These are phyloP conservation scores for Clavelina lepadiformis DNA, from an alignment of 23 tunicate genomes.

Conservation along the genomic window DNA sequence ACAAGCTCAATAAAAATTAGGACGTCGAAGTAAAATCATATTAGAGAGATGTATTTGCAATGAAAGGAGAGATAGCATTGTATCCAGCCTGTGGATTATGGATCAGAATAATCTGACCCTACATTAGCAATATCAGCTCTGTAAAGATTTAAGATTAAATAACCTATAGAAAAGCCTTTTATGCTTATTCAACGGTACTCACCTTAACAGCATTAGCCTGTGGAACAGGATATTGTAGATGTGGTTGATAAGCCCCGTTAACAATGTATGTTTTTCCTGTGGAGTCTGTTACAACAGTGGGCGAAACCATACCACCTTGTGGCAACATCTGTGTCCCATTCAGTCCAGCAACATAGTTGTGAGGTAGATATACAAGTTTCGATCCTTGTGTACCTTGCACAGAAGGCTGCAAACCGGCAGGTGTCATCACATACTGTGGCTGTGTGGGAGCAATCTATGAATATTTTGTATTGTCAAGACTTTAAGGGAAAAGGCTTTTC, in stretches of 20 bases:
- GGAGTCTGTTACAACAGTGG: conserved; percentile 3
- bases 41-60: no score
- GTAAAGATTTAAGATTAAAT: no score
- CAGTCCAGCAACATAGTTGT: neutral
- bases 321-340: no score
- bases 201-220: no score
- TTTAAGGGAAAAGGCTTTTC: neutral
- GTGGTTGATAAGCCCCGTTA: conserved; percentile 6
- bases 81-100: no score
- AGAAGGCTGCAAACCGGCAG: neutral
- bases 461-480: neutral
- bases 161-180: no score
- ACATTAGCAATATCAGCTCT: no score
- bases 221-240: conserved; percentile 7
- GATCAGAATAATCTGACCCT: no score
- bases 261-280: conserved; percentile 9
- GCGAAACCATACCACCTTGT: neutral
- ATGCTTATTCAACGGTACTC: no score
- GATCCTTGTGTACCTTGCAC: conserved; percentile 3
- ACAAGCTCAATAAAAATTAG: no score
- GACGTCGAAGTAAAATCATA: no score
- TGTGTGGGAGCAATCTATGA: neutral
- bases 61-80: no score
- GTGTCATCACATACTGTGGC: conserved; percentile 7
- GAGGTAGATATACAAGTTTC: conserved; percentile 4